A percentile compares a stretch with the other conserved stretches of the same genome.
phyloP scores from a whole-genome alignment of 2,797 vertebrate genomes.

The Astyanax mexicanus region DNA sequence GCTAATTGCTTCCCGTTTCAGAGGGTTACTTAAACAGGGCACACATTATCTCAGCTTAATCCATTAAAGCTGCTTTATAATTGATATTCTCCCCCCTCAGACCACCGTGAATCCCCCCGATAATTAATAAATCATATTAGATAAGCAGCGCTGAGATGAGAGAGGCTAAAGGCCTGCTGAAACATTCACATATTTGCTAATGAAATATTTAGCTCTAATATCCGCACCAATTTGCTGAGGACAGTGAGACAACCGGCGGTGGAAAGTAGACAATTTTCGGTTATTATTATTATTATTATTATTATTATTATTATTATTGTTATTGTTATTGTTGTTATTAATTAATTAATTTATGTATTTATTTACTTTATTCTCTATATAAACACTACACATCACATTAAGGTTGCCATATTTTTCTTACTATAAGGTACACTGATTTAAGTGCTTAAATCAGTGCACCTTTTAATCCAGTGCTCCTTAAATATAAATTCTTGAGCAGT shows the following conservation, averaged over 20 bases:
- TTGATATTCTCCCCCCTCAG: constrained; percentile 70
- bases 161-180: background rate
- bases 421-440: no score
- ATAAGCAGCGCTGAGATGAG: constrained; percentile 54
- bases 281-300: accelerated
- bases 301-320: background rate
- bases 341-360: no score
- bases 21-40: constrained; percentile 71
- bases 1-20: constrained; percentile 72
- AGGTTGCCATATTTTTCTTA: no score
- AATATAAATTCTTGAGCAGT: no score
- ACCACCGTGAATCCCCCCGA: constrained; percentile 58
- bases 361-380: no score
- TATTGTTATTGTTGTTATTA: background rate
- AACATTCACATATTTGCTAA: constrained; percentile 10
- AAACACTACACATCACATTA: no score
- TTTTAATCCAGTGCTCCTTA: no score
- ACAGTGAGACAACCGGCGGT: background rate
- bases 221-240: background rate
- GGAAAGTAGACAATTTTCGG: background rate
- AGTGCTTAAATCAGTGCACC: no score
- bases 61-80: constrained; percentile 80
- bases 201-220: background rate
- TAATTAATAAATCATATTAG: constrained; percentile 75
- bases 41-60: constrained; percentile 73